Evolutionary conservation across 2,113 vertebrate genomes (phyloP), one percentile per base, ranked within the genome.

Genomic region (Bambusicola thoracicus): DNA sequence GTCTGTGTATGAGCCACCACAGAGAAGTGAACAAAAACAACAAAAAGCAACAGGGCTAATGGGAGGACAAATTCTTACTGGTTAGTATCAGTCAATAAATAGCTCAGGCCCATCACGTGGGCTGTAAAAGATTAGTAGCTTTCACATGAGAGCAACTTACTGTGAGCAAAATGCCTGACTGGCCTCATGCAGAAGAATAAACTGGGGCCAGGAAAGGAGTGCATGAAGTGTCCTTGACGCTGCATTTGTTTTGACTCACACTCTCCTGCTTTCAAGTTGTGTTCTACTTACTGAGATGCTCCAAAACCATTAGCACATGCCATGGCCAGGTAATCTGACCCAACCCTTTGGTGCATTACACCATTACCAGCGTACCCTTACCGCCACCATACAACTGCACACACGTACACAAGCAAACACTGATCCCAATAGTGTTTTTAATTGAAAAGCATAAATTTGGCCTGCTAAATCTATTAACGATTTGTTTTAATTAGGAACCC

Each of bases 401-500:
- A 36, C 58, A 73, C 10, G 81, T 89, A 43, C 25, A 53, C 30
- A 14, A 81, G 46, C 84, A 78, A 81, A 87, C 61, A 92, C 63
- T 72, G n/a, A 97, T n/a, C 20, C 89, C 87, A 55, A 87, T 65
- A 69, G 66, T 14, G 13, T 82, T 94, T 97, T 92, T 97, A 98
- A 98, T 97, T 98, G 97, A 97, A 96, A 98, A 97, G 94, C 96
- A 97, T 98, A 97, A 97, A 97, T 98, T 97, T 97, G 97, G 96
- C 96, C 97, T 98, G 97, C 97, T 98, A 97, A 97, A 97, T 96
- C 98, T 98, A 98, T 98, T 98, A 98, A 97, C 63, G 13, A 96
- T 98, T 98, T 96, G 96, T 97, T 98, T 97, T 98, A 98, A 98
- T 98, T 98, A 98, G 98, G 97, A 98, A 96, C 93, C 96, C 98